These are phyloP conservation scores for Dryococelus australis DNA, from an alignment of 2,888 invertebrate genomes.

Conservation along the genomic window DNA sequence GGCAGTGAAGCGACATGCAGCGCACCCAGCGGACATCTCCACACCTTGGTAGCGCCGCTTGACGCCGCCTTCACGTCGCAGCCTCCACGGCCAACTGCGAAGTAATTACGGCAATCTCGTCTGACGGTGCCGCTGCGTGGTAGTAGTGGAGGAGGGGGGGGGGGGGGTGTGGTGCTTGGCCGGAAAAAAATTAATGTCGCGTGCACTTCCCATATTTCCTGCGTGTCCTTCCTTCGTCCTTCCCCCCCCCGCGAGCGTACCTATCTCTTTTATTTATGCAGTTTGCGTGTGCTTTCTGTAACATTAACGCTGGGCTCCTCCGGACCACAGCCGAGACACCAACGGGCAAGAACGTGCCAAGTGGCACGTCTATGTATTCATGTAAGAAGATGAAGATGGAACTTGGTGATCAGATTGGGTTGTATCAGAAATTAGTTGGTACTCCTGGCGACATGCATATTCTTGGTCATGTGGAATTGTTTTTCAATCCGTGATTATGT, in stretches of 20 bases:
- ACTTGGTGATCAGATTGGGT: too few species aligned
- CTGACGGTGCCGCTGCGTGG: too few species aligned
- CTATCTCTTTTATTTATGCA: not conserved
- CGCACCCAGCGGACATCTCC: too few species aligned
- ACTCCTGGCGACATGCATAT: too few species aligned
- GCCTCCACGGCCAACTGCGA: not conserved
- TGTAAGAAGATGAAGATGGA: too few species aligned
- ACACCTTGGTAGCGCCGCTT: too few species aligned
- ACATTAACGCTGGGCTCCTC: not conserved
- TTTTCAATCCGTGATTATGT: too few species aligned
- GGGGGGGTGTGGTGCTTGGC: not conserved
- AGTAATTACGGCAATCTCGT: not conserved
- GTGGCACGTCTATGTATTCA: too few species aligned
- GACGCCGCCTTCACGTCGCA: too few species aligned
- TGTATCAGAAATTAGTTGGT: too few species aligned
- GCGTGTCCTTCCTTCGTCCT: not conserved
- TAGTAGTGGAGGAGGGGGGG: not conserved
- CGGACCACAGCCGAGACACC: not conserved
- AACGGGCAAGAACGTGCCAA: not conserved
- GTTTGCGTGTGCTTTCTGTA: not conserved
- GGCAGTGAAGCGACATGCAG: too few species aligned
- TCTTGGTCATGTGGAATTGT: too few species aligned
- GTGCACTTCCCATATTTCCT: not conserved
- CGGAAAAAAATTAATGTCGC: slow-evolving; percentile 1
- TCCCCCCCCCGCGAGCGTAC: not conserved